Evolutionary conservation across 2,888 invertebrate species (phyloP), one percentile per base, ranked within the genome.

Genomic region (Ethmia dodecea): DNA sequence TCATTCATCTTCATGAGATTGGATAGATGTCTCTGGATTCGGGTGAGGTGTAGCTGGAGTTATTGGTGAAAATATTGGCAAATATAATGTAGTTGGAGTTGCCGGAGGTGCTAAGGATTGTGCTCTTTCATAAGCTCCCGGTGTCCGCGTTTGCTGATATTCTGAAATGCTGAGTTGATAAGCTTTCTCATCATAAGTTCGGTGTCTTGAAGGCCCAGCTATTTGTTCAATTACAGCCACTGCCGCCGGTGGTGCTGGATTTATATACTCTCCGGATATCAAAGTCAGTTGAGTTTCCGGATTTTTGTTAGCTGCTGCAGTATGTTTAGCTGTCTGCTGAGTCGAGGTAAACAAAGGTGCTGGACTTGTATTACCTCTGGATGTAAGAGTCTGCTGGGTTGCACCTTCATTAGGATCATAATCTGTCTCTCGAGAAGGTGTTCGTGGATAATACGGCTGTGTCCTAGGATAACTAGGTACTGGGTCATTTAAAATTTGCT

Each of bases 161-260:
- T 43, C 43, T 43, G 43, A 13, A 18, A 43, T 40, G 40, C 40
- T 43, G 40, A 43, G 40, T 40, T 43, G 37, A 38, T 38, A 35
- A 13, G 40, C 39, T 37, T 39, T 43, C 39, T 40, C 35, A 43
- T 24, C 22, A 40, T 39, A 18, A n/a, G 40, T 43, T 13, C 16
- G 16, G 18, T 16, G 43, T 43, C 37, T 15, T 43, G 37, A 43
- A 43, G 40, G 37, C 37, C 40, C 40, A 40, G 43, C 40, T 43
- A 43, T 37, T 40, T 40, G 43, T 40, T 38, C 35, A 40, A 40
- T 40, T 40, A 43, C 40, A n/a, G 43, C 43, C 40, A 18, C 43
- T 12, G 37, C 40, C 40, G 37, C 40, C 40, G 43, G 43, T 43
- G 43, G 37, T 40, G 43, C 40, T 40, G 43, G 43, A 43, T 40